Base-by-base conservation (phyloP, 2,888 invertebrate genomes). In the Drosophila ustulata region DNA sequence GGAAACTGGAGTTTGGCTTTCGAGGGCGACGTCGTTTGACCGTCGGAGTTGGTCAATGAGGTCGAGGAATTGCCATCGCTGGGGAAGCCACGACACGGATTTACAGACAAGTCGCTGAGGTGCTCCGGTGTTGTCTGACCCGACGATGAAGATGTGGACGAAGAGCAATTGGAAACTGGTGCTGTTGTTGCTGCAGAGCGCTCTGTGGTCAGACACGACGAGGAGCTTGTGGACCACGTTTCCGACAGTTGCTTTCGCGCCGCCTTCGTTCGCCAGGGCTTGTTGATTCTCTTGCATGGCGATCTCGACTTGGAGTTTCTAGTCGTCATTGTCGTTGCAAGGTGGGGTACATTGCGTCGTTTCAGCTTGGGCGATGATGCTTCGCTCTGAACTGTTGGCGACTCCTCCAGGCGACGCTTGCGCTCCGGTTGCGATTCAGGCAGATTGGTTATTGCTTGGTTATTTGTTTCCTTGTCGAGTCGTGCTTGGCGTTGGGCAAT, bases 211-310 rank as follows among this genome's bases (percentile, higher is more conserved):
- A 37, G n/a, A 4, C 37, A n/a, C 11, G 37, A n/a, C 11, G 37
- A 37, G 1, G 58, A 62, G 23, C 28, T 47, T 9, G 28, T n/a
- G 9, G 80, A 62, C 45, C 58, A 58, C 1, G 55, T 30, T 5
- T 72, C 88, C 1, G 73, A 66, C 5, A 84, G 61, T 56, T 89
- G 71, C 37, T 86, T 86, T 13, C 88, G 82, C 4, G 85, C 90
- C 1, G 90, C 90, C 53, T 89, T 89, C 18, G 89, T 89, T 63
- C 73, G 79, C 89, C 90, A 90, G 3, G 85, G 89, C 39, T 37
- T 11, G n/a, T 37, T 37, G n/a, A 68, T 41, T 3, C 55, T 58
- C 25, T 69, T 65, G 25, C 6, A 43, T 3, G 41, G 28, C 6
- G 52, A 47, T 9, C 37, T 57, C 23, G 41, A 25, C 4, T 55